These are phyloP conservation scores for Drepana falcataria DNA, from an alignment of 2,888 invertebrate species.

Conservation along the genomic window DNA sequence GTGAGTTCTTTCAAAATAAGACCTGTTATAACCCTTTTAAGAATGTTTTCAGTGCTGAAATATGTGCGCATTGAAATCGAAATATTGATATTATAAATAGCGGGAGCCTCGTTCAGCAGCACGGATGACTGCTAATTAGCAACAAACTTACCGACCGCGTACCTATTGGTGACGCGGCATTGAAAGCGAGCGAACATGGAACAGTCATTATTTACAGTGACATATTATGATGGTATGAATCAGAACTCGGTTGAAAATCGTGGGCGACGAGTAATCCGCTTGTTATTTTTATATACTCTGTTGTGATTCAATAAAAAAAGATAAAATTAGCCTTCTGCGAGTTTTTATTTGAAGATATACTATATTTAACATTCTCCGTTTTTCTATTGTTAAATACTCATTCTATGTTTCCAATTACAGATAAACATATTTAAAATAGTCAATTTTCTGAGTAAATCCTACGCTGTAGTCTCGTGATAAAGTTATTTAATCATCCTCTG, in stretches of 20 bases:
- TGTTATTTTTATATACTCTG: conserved; percentile 52
- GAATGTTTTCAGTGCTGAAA: background rate
- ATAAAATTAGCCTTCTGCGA: conserved; percentile 42
- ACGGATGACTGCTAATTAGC: background rate
- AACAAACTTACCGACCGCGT: background rate
- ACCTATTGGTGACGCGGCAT: conserved; percentile 22
- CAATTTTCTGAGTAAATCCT: no score
- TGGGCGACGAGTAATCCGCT: conserved; percentile 54
- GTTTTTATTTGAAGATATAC: background rate
- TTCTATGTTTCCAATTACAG: no score
- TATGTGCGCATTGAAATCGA: background rate
- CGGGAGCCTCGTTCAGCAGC: background rate
- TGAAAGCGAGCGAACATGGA: conserved; percentile 36
- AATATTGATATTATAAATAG: background rate
- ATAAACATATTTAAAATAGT: no score
- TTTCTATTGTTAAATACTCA: no score
- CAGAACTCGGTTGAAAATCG: conserved; percentile 36
- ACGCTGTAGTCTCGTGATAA: no score
- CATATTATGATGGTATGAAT: conserved; percentile 37
- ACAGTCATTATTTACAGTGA: conserved; percentile 38
- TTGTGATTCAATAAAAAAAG: conserved; percentile 52
- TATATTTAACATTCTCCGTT: no score
- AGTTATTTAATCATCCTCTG: no score
- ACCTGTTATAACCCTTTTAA: conserved; percentile 1
- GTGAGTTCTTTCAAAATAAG: conserved; percentile 19